These are phyloP conservation scores for Cossypha niveicapilla DNA, from an alignment of 2,797 vertebrate genomes.

Conservation along the genomic window DNA sequence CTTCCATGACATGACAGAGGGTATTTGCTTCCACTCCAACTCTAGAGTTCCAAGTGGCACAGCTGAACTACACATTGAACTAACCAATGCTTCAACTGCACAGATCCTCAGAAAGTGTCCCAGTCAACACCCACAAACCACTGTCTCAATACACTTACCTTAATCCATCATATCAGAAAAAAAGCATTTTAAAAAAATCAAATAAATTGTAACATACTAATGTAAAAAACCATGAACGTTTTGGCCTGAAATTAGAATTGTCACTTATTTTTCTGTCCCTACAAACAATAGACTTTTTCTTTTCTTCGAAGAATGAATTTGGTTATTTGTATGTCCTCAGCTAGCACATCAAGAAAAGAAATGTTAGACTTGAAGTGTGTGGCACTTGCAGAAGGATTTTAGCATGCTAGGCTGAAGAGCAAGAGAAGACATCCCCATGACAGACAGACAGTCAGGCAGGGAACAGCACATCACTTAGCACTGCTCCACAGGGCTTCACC, in stretches of 20 bases:
- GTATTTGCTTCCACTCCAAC: neutral
- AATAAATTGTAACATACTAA: neutral
- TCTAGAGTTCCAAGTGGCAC: neutral
- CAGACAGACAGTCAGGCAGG: neutral
- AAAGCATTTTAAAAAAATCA: neutral
- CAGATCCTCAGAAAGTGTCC: neutral
- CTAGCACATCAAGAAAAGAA: neutral
- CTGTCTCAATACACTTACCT: neutral
- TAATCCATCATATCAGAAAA: neutral
- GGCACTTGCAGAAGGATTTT: neutral
- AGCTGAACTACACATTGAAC: neutral
- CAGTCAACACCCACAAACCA: neutral
- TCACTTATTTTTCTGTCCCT: neutral
- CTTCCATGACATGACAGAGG: neutral
- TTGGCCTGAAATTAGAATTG: neutral
- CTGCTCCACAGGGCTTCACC: conserved; percentile 17
- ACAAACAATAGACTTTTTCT: neutral
- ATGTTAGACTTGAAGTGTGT: neutral
- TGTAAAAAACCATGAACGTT: neutral
- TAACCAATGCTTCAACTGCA: neutral
- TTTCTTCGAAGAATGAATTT: neutral
- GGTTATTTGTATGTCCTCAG: neutral
- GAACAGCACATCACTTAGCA: conserved; percentile 17
- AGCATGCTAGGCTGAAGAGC: neutral
- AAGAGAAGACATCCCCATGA: neutral